These are phyloP conservation scores for Ectropis crepuscularia DNA, from an alignment of 2,888 invertebrate genomes.

Conservation along the genomic window DNA sequence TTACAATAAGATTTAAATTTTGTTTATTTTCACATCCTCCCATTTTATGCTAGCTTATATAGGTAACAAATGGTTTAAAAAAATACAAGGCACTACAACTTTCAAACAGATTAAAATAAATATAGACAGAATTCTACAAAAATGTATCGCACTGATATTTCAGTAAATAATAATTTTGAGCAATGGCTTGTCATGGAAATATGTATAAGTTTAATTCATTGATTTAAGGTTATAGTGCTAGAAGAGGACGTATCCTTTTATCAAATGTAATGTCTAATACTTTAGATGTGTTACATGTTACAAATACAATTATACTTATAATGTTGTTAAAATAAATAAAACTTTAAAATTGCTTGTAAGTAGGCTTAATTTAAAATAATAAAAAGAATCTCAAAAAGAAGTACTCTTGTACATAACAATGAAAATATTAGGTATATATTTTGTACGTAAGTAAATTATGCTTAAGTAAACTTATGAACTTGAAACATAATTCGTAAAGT, in stretches of 20 bases:
- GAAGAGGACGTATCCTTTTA: no score
- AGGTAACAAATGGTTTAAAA: slow-evolving; percentile 1
- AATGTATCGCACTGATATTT: neutral
- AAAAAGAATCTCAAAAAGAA: slow-evolving; percentile 31
- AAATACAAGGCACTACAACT: slow-evolving; percentile 21
- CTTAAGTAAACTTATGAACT: slow-evolving; percentile 45
- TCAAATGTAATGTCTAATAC: no score
- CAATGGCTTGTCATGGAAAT: slow-evolving; percentile 19
- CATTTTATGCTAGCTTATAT: neutral
- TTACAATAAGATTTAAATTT: no score
- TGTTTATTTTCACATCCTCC: no score
- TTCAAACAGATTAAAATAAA: neutral
- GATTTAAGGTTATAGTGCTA: neutral
- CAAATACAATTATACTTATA: no score
- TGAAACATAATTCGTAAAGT: slow-evolving; percentile 36
- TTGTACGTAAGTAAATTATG: slow-evolving; percentile 47
- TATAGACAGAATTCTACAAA: neutral
- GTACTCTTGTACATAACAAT: slow-evolving; percentile 16
- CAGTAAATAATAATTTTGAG: slow-evolving; percentile 11
- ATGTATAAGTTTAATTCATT: neutral
- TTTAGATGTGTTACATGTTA: no score
- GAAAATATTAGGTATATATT: slow-evolving; percentile 29
- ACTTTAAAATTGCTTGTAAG: slow-evolving; percentile 16
- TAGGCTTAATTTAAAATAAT: slow-evolving; percentile 7
- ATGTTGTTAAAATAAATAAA: slow-evolving; percentile 14